phyloP scores from a whole-genome alignment of 2,797 vertebrate genomes.

The Gadopsis marmoratus region DNA sequence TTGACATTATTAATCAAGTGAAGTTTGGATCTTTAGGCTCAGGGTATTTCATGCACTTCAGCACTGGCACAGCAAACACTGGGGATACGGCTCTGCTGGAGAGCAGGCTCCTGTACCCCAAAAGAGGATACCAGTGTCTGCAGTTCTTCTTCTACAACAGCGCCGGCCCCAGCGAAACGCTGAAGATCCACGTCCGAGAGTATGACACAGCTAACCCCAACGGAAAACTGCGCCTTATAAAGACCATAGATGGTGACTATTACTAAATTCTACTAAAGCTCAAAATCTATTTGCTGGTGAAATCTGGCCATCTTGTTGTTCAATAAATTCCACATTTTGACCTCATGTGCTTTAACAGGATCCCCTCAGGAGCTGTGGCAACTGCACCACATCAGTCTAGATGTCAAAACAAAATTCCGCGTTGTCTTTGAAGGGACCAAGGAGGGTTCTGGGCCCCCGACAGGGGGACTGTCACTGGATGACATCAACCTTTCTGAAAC shows the following conservation, averaged over 20 bases:
- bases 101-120: constrained; percentile 90
- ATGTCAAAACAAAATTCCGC: constrained; percentile 87
- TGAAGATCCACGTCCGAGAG: constrained; percentile 87
- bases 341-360: constrained; percentile 59
- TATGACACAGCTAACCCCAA: constrained; percentile 76
- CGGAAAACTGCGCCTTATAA: constrained; percentile 81
- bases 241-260: constrained; percentile 85
- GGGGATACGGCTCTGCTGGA: constrained; percentile 86
- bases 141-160: constrained; percentile 93
- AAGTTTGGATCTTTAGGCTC: constrained; percentile 77
- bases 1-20: constrained; percentile 9
- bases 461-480: constrained; percentile 91
- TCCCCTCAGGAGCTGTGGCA: constrained; percentile 87
- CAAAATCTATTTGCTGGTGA: neutral
- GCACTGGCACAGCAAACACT: constrained; percentile 63
- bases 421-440: constrained; percentile 88
- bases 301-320: neutral
- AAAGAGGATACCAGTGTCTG: constrained; percentile 91
- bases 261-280: neutral
- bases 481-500: constrained; percentile 95
- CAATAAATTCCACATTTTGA: neutral
- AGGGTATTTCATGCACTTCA: constrained; percentile 95
- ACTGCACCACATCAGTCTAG: constrained; percentile 87
- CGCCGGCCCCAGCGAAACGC: constrained; percentile 73
- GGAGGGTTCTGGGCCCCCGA: constrained; percentile 59